Conservation (phyloP, 2,113 vertebrate genomes). For the Periophthalmodon schlosseri region DNA sequence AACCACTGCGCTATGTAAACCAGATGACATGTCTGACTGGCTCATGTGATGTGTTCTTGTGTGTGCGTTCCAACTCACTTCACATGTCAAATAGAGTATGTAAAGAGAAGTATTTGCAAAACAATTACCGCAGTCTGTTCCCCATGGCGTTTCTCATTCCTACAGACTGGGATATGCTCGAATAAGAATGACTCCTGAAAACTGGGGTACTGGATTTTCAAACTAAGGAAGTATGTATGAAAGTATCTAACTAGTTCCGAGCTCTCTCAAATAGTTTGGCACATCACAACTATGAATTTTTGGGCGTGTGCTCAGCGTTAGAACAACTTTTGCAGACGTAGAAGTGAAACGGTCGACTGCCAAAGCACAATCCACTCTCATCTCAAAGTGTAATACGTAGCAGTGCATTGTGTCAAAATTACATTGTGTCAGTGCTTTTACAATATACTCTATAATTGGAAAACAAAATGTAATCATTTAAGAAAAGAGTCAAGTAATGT, state of each 20-base stretch:
- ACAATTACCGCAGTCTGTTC: conserved; percentile 31
- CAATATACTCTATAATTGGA: too few relatives aligned
- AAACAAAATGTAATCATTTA: too few relatives aligned
- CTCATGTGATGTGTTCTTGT: conserved; percentile 15
- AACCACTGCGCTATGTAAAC: background rate
- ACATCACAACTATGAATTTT: background rate
- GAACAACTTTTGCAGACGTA: background rate
- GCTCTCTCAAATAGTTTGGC: background rate
- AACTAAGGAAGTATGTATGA: background rate
- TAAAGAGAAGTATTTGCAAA: conserved; percentile 20
- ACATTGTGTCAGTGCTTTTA: too few relatives aligned
- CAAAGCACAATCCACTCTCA: too few relatives aligned
- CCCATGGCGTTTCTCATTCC: conserved; percentile 54
- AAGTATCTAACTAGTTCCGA: too few relatives aligned
- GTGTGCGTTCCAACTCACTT: conserved; percentile 10
- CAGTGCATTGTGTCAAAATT: too few relatives aligned
- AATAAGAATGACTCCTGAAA: background rate
- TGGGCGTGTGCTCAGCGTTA: background rate
- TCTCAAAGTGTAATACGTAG: too few relatives aligned
- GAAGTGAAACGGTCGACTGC: too few relatives aligned
- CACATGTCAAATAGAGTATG: conserved; percentile 21
- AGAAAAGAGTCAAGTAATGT: too few relatives aligned
- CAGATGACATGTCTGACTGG: conserved; percentile 3
- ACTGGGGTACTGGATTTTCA: background rate
- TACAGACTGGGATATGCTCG: conserved; percentile 9